Base-by-base conservation (phyloP, 2,888 invertebrate genomes). In the Steinernema carpocapsae region DNA sequence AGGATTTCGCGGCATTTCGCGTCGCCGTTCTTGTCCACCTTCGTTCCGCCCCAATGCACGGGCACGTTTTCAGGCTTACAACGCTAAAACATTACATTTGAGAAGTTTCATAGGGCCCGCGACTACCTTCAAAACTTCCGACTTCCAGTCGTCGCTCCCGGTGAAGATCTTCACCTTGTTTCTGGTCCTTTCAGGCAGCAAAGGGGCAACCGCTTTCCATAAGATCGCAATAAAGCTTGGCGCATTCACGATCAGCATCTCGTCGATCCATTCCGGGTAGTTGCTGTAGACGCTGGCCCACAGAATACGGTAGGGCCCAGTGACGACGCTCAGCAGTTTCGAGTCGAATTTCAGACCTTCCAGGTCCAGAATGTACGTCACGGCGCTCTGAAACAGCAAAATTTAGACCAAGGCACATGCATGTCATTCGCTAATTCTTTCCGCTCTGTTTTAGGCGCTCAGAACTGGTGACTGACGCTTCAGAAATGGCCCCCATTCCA, bases 251-350 rank as follows among this genome's bases (percentile, higher is more conserved):
- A 83, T 73, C n/a, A 81, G 73, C 64, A 81, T 72, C n/a, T 78
- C 76, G 51, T 75, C 77, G 70, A 84, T 81, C 83, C 82, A 82
- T 74, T 84, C 84, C 2, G 84, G 84, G 72, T 82, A 84, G 43
- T 83, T 83, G 0, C 80, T 81, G 74, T 82, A 82, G 4, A 83
- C 82, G 0, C 79, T 78, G 14, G 81, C 82, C 84, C 84, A 84
- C 6, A 84, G 77, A 22, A 83, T 82, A 12, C 83, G 77, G 72
- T 83, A 83, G 4, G 84, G 84, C 48, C 84, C 80, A 7, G 84
- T 83, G 56, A 83, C 83, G 17, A 84, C 78, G 43, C 77, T 78
- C 37, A 84, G 72, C 14, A 84, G 75, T 1, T 78, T 72, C 17
- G 83, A 78, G 70, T 84, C 83, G 72, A 83, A 80, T 72, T 81